phyloP scores from a whole-genome alignment of 2,113 vertebrate genomes.

The Fukomys damarensis region DNA sequence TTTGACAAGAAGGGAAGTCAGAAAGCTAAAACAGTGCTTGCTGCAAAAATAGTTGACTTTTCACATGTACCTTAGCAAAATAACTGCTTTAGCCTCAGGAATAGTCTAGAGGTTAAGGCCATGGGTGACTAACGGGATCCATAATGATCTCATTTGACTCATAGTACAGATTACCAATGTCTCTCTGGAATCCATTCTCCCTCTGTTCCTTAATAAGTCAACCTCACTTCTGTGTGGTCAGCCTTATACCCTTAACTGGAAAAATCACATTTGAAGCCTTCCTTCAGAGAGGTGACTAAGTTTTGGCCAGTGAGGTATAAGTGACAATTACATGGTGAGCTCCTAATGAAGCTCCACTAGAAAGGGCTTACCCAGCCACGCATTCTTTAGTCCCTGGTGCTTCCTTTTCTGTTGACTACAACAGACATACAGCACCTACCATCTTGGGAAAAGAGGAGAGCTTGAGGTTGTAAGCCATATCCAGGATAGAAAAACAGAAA shows the following conservation, averaged over 20 bases:
- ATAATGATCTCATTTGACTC: neutral
- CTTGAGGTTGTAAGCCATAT: neutral
- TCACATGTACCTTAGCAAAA: neutral
- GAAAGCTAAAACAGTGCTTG: neutral
- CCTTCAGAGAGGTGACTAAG: neutral
- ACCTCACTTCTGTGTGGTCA: neutral
- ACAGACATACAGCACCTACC: neutral
- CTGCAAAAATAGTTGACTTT: neutral
- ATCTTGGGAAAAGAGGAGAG: neutral
- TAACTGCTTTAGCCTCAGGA: neutral
- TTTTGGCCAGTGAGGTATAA: neutral
- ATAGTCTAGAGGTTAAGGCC: neutral
- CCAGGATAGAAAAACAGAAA: slow-evolving; percentile 3
- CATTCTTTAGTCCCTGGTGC: neutral
- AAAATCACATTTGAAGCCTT: slow-evolving; percentile 2
- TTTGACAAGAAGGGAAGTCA: neutral
- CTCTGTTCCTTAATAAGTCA: neutral
- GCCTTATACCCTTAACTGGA: neutral
- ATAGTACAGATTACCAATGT: neutral
- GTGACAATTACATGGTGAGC: neutral
- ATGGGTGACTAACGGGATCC: neutral
- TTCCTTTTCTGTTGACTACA: neutral
- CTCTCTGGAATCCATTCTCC: neutral
- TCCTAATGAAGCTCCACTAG: neutral
- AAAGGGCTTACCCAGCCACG: neutral